Conservation (phyloP, 2,797 vertebrate genomes). For the Tragelaphus oryx region DNA sequence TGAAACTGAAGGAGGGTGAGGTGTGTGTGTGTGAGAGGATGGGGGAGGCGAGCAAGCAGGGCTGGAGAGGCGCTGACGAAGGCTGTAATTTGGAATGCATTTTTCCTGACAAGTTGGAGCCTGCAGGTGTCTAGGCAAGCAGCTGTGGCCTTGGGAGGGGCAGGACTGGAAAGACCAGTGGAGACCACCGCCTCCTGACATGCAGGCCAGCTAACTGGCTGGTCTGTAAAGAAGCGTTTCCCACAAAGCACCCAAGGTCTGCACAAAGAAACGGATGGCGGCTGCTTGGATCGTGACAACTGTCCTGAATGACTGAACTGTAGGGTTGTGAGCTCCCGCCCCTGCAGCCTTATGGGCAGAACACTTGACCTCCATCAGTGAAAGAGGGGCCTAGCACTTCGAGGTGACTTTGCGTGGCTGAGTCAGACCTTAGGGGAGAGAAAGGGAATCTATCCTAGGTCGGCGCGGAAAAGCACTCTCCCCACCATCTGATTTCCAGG, state of each 20-base stretch:
- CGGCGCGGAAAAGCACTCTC: neutral
- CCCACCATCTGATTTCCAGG: conserved; percentile 11
- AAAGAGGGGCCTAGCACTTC: neutral
- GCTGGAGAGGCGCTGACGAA: conserved; percentile 6
- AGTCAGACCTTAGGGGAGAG: neutral
- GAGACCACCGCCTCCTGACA: neutral
- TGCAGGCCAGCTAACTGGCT: neutral
- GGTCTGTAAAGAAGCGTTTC: neutral
- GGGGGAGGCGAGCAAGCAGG: neutral
- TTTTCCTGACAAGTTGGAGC: conserved; percentile 62
- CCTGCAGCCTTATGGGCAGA: neutral
- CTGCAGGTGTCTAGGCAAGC: conserved; percentile 59
- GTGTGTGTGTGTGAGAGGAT: neutral
- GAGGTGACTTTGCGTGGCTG: neutral
- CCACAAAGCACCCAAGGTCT: neutral
- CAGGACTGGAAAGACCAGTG: conserved; percentile 55
- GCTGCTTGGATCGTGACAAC: neutral
- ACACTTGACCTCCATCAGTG: neutral
- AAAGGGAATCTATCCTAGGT: neutral
- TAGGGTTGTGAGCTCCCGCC: neutral
- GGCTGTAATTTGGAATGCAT: conserved; percentile 62
- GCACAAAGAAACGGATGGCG: neutral
- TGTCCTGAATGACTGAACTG: neutral
- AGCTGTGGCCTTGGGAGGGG: conserved; percentile 55
- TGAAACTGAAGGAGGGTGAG: neutral